These are phyloP conservation scores for Coenobita brevimanus DNA, from an alignment of 1,140 invertebrate species.

Conservation along the genomic window DNA sequence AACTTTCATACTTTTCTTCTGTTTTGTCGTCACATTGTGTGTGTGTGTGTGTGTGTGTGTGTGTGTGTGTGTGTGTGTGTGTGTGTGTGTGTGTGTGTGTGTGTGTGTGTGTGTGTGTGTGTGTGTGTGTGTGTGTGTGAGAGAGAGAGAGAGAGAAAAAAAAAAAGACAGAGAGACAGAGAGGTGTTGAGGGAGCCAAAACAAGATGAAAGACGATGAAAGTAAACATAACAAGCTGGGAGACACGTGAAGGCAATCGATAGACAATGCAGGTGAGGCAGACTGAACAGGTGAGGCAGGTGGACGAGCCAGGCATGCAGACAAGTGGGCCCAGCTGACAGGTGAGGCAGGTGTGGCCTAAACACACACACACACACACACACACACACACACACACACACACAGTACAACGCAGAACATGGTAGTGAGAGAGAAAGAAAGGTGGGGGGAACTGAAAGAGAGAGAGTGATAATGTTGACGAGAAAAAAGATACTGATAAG, in stretches of 20 bases:
- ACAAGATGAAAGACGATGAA: not conserved
- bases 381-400: conserved; percentile 15
- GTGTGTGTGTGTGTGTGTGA: too few relatives aligned
- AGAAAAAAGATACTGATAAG: too few relatives aligned
- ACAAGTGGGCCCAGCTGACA: not conserved
- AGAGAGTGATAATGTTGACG: not conserved
- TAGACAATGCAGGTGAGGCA: too few relatives aligned
- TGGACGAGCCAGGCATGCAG: not conserved
- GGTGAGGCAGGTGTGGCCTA: not conserved
- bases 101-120: too few relatives aligned
- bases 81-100: too few relatives aligned
- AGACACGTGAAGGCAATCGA: too few relatives aligned
- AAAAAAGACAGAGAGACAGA: not conserved
- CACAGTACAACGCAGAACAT: not conserved
- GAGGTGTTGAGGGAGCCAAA: not conserved
- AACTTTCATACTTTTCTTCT: not conserved
- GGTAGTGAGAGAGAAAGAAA: not conserved
- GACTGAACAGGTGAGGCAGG: not conserved
- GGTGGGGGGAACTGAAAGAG: not conserved
- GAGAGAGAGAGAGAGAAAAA: not conserved
- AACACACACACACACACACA: conserved; percentile 18
- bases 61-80: too few relatives aligned
- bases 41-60: too few relatives aligned
- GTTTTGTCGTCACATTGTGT: not conserved
- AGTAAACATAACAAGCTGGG: not conserved